phyloP scores from a whole-genome alignment of 2,113 vertebrate species.

The Dascyllus trimaculatus region DNA sequence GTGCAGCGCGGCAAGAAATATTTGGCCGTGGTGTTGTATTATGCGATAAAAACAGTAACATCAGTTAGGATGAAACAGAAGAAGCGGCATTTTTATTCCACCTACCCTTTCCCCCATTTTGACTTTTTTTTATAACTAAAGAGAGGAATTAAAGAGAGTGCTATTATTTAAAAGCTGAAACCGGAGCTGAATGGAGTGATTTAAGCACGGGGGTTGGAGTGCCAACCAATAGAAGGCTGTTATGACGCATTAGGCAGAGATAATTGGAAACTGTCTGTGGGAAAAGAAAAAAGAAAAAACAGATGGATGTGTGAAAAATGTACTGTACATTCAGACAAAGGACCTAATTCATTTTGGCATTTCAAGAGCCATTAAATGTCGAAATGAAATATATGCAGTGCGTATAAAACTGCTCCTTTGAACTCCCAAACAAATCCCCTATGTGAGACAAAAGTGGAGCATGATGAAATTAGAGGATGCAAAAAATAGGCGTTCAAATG shows the following conservation, averaged over 20 bases:
- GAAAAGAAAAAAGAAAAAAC: background rate
- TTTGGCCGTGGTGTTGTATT: constrained; percentile 27
- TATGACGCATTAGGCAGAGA: constrained; percentile 49
- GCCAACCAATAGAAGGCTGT: constrained; percentile 49
- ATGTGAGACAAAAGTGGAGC: constrained; percentile 1
- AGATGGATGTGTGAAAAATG: constrained; percentile 21
- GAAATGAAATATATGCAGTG: constrained; percentile 14
- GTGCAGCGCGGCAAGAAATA: constrained; percentile 18
- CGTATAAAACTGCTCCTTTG: constrained; percentile 14
- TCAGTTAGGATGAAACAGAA: constrained; percentile 22
- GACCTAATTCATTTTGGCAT: constrained; percentile 22
- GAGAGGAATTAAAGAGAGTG: constrained; percentile 26
- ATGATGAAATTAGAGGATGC: constrained; percentile 35
- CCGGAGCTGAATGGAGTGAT: constrained; percentile 32
- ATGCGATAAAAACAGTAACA: constrained; percentile 1
- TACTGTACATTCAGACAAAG: constrained; percentile 30
- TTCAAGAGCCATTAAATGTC: constrained; percentile 39
- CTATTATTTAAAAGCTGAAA: constrained; percentile 41
- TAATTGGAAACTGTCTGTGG: constrained; percentile 40
- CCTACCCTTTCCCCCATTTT: background rate
- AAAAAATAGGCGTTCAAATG: constrained; percentile 8
- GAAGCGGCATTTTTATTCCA: background rate
- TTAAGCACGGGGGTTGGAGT: constrained; percentile 29
- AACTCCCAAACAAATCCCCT: background rate
- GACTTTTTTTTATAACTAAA: constrained; percentile 21